These are phyloP conservation scores for Stegodyphus dumicola DNA, from an alignment of 1,140 invertebrate genomes.

Conservation along the genomic window DNA sequence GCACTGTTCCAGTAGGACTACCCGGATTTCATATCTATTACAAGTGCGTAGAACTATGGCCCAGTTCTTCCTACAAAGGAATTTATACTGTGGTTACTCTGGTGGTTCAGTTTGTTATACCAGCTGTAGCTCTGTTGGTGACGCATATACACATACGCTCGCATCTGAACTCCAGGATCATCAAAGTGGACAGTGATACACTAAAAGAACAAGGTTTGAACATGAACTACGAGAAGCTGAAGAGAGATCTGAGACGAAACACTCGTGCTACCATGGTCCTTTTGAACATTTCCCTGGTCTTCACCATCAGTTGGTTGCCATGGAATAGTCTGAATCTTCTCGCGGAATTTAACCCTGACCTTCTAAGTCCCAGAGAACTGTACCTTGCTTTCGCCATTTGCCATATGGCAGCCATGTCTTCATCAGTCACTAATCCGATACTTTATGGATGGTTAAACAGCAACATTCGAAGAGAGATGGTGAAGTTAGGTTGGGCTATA, in stretches of 20 bases:
- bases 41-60: constrained; percentile 67
- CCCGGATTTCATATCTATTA: constrained; percentile 67
- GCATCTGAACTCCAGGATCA: constrained; percentile 66
- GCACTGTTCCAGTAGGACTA: constrained; percentile 67
- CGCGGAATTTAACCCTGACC: constrained; percentile 67
- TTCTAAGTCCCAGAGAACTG: constrained; percentile 66
- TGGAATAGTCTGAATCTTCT: constrained; percentile 70
- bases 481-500: constrained; percentile 17
- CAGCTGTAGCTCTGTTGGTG: constrained; percentile 71
- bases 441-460: constrained; percentile 74
- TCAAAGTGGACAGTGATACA: not conserved
- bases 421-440: constrained; percentile 72
- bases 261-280: constrained; percentile 70
- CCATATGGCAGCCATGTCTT: constrained; percentile 71
- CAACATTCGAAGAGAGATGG: constrained; percentile 69
- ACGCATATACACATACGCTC: constrained; percentile 72
- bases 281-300: constrained; percentile 64
- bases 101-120: constrained; percentile 73
- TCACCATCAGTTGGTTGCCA: too few species aligned
- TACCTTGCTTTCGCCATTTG: constrained; percentile 65
- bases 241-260: constrained; percentile 59
- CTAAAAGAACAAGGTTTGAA: not conserved
- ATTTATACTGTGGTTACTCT: constrained; percentile 71
- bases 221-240: constrained; percentile 28
- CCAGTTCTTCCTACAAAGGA: constrained; percentile 66